Evolutionary conservation across 1,140 invertebrate species (phyloP), one percentile per base, ranked within the genome.

Genomic region (Argopecten irradians): DNA sequence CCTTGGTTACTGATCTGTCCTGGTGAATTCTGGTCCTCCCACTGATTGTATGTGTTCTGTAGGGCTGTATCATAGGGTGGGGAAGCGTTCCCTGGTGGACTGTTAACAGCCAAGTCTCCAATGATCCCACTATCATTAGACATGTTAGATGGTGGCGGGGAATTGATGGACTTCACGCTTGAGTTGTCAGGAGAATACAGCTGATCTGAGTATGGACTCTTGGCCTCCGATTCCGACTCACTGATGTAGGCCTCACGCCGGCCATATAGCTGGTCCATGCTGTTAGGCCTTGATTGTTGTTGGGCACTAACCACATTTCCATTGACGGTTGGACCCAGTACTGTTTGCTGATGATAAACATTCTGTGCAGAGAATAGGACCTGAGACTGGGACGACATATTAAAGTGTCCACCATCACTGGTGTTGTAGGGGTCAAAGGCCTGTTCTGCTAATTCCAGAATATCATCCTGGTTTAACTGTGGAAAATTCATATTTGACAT

Each of bases 141-240:
- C 55, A 71, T 71, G 22, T 71, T 71, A 8, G 55, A 71, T 28
- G 55, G 55, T 71, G 55, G 55, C 5, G 55, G 55, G 28, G 55
- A 71, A 71, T 71, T 71, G 22, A 71, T 71, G 28, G 55, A 71
- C 55, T 71, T 71, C 8, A 71, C 55, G 28, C 55, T 71, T n/a
- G 55, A 71, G 11, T 16, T 71, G 28, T 71, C 55, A 16, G 55
- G 55, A 28, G 55, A 71, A 71, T 71, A 71, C 55, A 71, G 5
- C n/a, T 71, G 55, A 71, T 71, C 55, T 7, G 55, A 71, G n/a
- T 71, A 71, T n/a, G 55, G 55, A 71, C 55, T 71, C n/a, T 71
- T 71, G 22, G 55, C 55, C 55, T 71, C 55, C 5, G 55, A 71
- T n/a, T 71, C 55, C 13, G 55, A 71, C 16, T 71, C 55, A n/a